These are phyloP conservation scores for Setipinna tenuifilis DNA, from an alignment of 2,797 vertebrate genomes.

Conservation along the genomic window DNA sequence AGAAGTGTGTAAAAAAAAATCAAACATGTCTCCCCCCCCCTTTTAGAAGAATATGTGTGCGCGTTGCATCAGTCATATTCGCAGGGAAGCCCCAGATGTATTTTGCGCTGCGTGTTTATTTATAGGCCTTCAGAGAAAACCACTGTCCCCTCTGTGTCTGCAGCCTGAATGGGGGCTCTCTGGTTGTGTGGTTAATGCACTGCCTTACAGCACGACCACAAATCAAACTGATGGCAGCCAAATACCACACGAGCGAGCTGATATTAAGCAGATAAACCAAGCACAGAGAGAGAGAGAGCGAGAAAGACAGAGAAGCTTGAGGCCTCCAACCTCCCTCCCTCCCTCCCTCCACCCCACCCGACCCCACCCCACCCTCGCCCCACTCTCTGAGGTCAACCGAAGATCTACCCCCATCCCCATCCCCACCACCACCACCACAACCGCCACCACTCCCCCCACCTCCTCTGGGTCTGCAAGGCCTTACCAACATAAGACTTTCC, in stretches of 20 bases:
- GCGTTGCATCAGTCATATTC: background rate
- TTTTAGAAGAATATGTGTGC: background rate
- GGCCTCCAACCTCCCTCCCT: too few relatives aligned
- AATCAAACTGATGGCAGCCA: constrained; percentile 69
- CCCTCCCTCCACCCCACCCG: too few relatives aligned
- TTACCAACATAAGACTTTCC: background rate
- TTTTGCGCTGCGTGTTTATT: constrained; percentile 4
- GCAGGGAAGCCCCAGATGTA: background rate
- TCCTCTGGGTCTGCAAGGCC: background rate
- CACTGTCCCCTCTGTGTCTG: constrained; percentile 19
- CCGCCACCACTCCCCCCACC: background rate
- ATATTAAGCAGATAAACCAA: constrained; percentile 64
- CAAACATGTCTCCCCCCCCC: background rate
- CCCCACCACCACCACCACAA: background rate
- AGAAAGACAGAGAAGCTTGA: background rate
- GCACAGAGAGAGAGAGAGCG: constrained; percentile 55
- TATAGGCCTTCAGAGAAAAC: constrained; percentile 12
- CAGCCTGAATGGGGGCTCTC: constrained; percentile 48
- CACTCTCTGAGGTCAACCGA: background rate
- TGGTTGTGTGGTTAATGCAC: constrained; percentile 66
- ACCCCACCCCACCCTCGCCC: background rate
- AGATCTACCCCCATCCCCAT: background rate
- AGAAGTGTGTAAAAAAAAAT: background rate
- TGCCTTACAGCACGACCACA: constrained; percentile 69
- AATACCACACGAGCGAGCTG: constrained; percentile 69